Evolutionary conservation across 2,797 vertebrate genomes (phyloP), one percentile per base, ranked within the genome.

Genomic region (Harpagifer antarcticus): DNA sequence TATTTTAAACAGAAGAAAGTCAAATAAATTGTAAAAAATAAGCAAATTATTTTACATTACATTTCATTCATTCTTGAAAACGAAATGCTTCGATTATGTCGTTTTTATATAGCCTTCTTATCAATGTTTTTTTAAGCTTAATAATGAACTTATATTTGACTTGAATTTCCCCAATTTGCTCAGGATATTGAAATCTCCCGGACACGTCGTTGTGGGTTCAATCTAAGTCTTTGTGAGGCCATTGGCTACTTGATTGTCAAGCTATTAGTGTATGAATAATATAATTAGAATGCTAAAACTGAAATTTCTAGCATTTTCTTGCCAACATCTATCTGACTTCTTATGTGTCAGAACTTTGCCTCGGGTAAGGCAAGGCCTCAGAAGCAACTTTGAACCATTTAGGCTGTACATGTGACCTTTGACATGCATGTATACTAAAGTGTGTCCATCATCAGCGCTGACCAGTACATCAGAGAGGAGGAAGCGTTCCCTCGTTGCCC

Each of bases 401-500:
- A 19, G 19, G 2, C 17, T 15, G 47, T 16, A 14, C 59, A 12
- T 19, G 14, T 17, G 40, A 65, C 56, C 42, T 63, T 23, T 65
- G 9, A 45, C 50, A 37, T 4, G 55, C 54, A 55, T 31, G 31
- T 15, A 4, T 8, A 57, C 11, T 20, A 44, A 53, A 8, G 40
- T 83, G 23, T 2, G 52, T 72, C 63, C 23, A 14, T 79, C 69
- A 59, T 73, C 61, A 63, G 66, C 69, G 9, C 48, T 7, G 73
- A 15, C 43, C 69, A 48, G 61, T 57, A 50, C 69, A 78, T 67
- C 72, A 69, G 44, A 80, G 81, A 76, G 82, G 82, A 80, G 82
- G 81, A 85, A 84, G 82, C 58, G 84, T 75, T 84, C 71, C 68
- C 37, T 69, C 16, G 27, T 59, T 37, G 85, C 87, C 85, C 62